Evolutionary conservation across 2,797 vertebrate species (phyloP), one percentile per base, ranked within the genome.

Genomic region (Parauchenoglanis punctatus): DNA sequence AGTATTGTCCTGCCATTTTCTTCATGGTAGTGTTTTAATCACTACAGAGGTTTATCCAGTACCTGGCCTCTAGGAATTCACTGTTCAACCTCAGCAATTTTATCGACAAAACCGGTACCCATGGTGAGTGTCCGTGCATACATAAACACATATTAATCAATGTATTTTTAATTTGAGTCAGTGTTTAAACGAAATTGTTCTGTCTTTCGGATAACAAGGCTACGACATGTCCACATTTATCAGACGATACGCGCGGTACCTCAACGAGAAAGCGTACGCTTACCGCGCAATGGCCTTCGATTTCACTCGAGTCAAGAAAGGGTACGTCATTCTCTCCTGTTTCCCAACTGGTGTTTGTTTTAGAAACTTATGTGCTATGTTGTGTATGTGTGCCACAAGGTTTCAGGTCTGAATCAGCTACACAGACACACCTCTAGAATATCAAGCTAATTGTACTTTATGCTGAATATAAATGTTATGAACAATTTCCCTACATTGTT

Each of bases 161-260:
- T 7, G 28, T 31, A 23, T 46, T 25, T 56, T 20, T 35, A 20
- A 61, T 52, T 31, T 59, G 18, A n/a, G 0, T 18, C 1, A 1
- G 15, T 35, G 11, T 28, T 63, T 84, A 56, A 52, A 59, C 15
- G 18, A 7, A 15, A 20, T 40, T 7, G 3, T 76, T 73, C 12
- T 77, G 52, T 56, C 40, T 44, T 87, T 88, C 78, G 54, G 4
- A 8, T 52, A 59, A 84, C 72, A 86, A 99, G 99, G 98, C 93
- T 99, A 99, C 90, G 99, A 99, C 93, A 99, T 99, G 99, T 99
- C 99, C 76, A 99, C 98, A 77, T 99, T 99, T 94, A 99, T 99
- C 95, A 97, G 99, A 94, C 96, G 99, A 89, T 99, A 99, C 80
- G 99, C 97, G 90, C 97, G 98, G 90, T 99, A 99, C 91, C 95